These are phyloP conservation scores for Hoplodrina blanda DNA, from an alignment of 2,888 invertebrate genomes.

Conservation along the genomic window DNA sequence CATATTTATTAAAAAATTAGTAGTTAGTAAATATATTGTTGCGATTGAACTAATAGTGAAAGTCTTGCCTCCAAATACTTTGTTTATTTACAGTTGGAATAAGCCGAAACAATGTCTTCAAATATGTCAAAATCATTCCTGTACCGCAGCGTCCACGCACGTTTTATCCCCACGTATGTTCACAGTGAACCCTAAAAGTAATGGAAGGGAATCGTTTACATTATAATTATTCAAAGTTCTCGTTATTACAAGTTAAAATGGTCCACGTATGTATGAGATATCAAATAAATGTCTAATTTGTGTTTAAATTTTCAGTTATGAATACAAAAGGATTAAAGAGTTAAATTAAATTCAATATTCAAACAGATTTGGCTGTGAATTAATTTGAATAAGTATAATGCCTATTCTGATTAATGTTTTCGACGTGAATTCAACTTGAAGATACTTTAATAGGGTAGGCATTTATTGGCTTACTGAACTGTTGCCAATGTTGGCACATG, in stretches of 20 bases:
- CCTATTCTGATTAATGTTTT: conserved; percentile 42
- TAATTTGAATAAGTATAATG: conserved; percentile 41
- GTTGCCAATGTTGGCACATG: conserved; percentile 40
- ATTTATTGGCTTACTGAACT: conserved; percentile 43
- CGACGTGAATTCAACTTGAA: conserved; percentile 35
- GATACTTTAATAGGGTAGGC: conserved; percentile 10
- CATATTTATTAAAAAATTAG: too few species aligned
- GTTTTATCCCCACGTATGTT: conserved; percentile 44
- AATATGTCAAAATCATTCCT: too few species aligned
- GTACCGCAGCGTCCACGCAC: neutral
- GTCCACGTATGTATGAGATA: conserved; percentile 58
- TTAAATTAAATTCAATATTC: conserved; percentile 50
- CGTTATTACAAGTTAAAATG: conserved; percentile 64
- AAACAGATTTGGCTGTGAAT: conserved; percentile 38
- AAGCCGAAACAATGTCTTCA: too few species aligned
- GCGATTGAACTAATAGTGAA: too few species aligned
- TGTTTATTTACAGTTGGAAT: too few species aligned
- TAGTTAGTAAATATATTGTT: too few species aligned
- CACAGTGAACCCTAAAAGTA: conserved; percentile 53
- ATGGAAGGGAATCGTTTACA: conserved; percentile 72
- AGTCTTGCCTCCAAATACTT: too few species aligned
- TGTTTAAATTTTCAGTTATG: conserved; percentile 38
- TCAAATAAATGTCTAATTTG: conserved; percentile 63
- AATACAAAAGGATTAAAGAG: conserved; percentile 56
- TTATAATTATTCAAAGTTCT: conserved; percentile 74